phyloP scores from a whole-genome alignment of 2,113 vertebrate species.

The Guaruba guarouba region DNA sequence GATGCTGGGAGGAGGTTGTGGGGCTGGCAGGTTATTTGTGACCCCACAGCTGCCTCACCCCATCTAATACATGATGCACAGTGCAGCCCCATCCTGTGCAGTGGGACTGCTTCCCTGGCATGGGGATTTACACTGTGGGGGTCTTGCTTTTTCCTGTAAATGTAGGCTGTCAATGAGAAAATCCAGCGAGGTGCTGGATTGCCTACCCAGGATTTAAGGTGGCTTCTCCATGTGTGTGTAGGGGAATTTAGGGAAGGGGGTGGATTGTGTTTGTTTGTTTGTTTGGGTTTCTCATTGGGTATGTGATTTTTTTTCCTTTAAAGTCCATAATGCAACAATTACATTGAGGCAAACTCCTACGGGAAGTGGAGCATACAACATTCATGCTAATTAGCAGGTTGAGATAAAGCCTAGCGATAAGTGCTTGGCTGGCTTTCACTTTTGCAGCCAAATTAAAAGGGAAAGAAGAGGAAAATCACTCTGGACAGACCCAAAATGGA shows the following conservation, averaged over 20 bases:
- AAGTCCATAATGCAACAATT: conserved; percentile 30
- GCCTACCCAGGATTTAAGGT: neutral
- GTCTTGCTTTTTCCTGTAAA: neutral
- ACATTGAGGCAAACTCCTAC: conserved; percentile 21
- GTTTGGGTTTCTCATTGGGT: conserved; percentile 17
- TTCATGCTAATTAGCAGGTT: conserved; percentile 38
- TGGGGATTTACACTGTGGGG: neutral
- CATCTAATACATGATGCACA: rapidly evolving
- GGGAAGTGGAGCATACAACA: neutral
- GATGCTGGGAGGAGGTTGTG: neutral
- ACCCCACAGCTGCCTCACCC: rapidly evolving
- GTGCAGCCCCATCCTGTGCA: neutral
- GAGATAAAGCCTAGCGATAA: conserved; percentile 46
- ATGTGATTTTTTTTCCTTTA: neutral
- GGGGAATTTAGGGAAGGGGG: neutral
- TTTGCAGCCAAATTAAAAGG: conserved; percentile 53
- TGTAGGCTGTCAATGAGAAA: neutral
- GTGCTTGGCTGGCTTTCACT: conserved; percentile 39
- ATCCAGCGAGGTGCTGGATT: rapidly evolving
- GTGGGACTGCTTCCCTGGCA: neutral
- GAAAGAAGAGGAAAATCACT: conserved; percentile 27
- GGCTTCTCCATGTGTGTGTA: neutral
- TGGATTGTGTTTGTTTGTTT: neutral
- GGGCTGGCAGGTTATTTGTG: neutral
- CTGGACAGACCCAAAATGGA: conserved; percentile 29